Evolutionary conservation across 2,888 invertebrate species (phyloP), one percentile per base, ranked within the genome.

Genomic region (Candidula unifasciata): DNA sequence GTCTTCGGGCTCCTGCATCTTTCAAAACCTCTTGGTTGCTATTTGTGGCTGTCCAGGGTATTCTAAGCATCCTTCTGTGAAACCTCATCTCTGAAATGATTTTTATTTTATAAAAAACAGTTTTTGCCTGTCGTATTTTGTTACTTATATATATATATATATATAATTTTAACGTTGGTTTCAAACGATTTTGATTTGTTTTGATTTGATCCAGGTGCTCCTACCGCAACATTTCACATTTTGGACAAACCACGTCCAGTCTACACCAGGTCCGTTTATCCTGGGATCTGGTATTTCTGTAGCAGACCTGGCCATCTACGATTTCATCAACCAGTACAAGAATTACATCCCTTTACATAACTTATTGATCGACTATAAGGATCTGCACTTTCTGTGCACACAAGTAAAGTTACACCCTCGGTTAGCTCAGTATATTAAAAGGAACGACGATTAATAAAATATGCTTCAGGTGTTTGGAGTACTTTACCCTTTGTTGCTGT

Each of bases 291-390:
- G 83, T 27, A 66, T 83, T 18, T 83, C 83, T 13, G 73, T 83
- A 1, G 79, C 83, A 1, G 83, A 83, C 30, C 33, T 83, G n/a
- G 78, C 83, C 37, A 79, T 83, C 37, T 83, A 66, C 71, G 83
- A 83, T 30, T 83, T 83, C 73, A 52, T 83, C 8, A 27, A 78
- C 60, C 83, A 83, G 52, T 73, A 83, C 73, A 52, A 57, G 2
- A n/a, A 21, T 6, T 83, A 79, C 73, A 78, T 83, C 27, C 83
- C 83, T 3, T 6, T 83, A 30, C 60, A 73, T 57, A 78, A 78
- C 18, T 24, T 79, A 0, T 52, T 83, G 18, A 37, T 68, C 33
- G 35, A 85, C 35, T 77, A 60, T n/a, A 76, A 77, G 18, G 37
- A 80, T 6, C 54, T 76, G n/a, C 30, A 44, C 16, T 44, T 30